These are phyloP conservation scores for Tetramorium bicarinatum DNA, from an alignment of 2,888 invertebrate genomes.

Conservation along the genomic window DNA sequence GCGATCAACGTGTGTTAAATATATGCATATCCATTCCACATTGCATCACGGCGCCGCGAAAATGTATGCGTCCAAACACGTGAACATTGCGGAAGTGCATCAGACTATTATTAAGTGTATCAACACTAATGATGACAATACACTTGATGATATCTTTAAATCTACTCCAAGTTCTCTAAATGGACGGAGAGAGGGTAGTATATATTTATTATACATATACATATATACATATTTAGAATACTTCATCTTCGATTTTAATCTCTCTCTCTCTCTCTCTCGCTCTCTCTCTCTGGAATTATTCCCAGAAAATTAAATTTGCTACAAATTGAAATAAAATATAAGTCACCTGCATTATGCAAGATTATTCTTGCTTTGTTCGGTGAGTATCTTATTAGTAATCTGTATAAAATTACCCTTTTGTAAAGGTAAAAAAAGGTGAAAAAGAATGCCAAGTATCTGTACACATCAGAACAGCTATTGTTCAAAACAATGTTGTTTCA, in stretches of 20 bases:
- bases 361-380: neutral
- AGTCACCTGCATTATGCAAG: neutral
- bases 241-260: neutral
- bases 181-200: neutral
- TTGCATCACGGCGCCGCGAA: neutral
- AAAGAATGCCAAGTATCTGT: no score
- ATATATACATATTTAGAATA: neutral
- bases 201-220: no score
- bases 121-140: neutral
- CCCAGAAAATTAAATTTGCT: neutral
- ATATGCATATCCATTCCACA: neutral
- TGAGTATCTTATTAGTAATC: neutral
- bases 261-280: no score
- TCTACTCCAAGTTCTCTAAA: neutral
- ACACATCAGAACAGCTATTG: no score
- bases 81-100: slow-evolving; percentile 14
- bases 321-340: slow-evolving; percentile 1
- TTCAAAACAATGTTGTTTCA: no score
- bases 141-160: slow-evolving; percentile 4
- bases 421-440: no score
- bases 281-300: neutral
- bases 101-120: neutral
- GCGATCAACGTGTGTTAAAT: neutral
- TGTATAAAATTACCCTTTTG: no score
- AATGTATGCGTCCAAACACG: slow-evolving; percentile 23